Percentiles rank a stretch among this genome's conserved stretches.
Conservation (phyloP, 2,797 vertebrate genomes). For the Chromobotia macracanthus region DNA sequence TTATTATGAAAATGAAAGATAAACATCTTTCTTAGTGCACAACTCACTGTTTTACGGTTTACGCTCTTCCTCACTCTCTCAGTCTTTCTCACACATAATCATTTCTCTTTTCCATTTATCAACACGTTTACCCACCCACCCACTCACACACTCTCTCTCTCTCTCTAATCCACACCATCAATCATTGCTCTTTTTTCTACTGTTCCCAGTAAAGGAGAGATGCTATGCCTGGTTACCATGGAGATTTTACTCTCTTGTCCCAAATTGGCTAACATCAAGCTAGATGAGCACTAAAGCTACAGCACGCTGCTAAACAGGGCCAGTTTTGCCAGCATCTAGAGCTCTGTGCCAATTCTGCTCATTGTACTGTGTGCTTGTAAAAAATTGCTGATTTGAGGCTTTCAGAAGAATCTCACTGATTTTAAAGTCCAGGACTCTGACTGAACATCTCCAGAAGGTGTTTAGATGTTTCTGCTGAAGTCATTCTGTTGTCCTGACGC, state of each 20-base stretch:
- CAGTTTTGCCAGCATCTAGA: too few relatives aligned
- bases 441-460: too few relatives aligned
- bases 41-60: not conserved
- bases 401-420: too few relatives aligned
- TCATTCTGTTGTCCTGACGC: not conserved
- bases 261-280: conserved; percentile 23
- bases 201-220: conserved; percentile 21
- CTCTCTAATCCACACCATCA: conserved; percentile 29
- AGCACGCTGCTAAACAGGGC: not conserved
- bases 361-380: too few relatives aligned
- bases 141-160: conserved; percentile 10
- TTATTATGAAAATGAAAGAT: too few relatives aligned
- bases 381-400: too few relatives aligned
- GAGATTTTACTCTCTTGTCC: conserved; percentile 3
- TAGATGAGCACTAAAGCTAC: conserved; percentile 10
- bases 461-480: not conserved
- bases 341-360: too few relatives aligned
- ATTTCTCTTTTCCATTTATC: conserved; percentile 24
- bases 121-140: conserved; percentile 19
- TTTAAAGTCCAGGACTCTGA: too few relatives aligned
- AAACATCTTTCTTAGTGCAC: not conserved
- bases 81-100: conserved; percentile 1
- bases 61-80: too few relatives aligned
- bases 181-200: conserved; percentile 34
- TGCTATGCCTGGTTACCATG: conserved; percentile 33